Evolutionary conservation across 2,797 vertebrate species (phyloP), one percentile per base, ranked within the genome.

Genomic region (Cheirogaleus major): DNA sequence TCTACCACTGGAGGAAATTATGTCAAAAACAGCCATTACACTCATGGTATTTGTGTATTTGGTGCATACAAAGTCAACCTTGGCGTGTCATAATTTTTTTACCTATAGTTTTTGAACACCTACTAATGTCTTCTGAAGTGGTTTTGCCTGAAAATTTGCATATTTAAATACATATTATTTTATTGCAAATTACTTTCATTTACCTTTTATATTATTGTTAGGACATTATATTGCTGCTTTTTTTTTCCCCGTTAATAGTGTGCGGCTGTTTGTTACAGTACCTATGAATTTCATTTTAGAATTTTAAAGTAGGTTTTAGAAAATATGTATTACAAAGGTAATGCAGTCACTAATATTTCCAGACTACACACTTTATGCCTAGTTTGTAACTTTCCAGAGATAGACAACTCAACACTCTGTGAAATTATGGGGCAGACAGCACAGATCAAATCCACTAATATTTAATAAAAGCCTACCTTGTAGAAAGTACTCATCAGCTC

Each of bases 221-320:
- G 11, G 35, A 76, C 32, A 96, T 86, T 91, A 30, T 61, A 25
- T 30, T 32, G 15, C 17, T 83, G 45, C 72, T 67, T 67, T 85
- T 65, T 85, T 65, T 72, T n/a, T 32, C 45, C 10, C 45, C 45
- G 87, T 84, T 65, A 93, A 80, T 65, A 67, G 11, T 20, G 15
- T 92, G 22, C 30, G 35, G 65, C n/a, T 81, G 23, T 81, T 93
- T 10, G 12, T 90, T 83, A 88, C 4, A 75, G 3, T 83, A 86
- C 65, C 12, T 85, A 67, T 41, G 52, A 89, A 93, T 45, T 95
- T 95, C 18, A 96, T 41, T 92, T 90, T 50, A 92, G 15, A 92
- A 88, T 94, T 75, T 92, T 80, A 88, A 92, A 93, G 14, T 55
- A 70, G 10, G 2, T 65, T 92, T 96, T 78, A 78, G 15, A 86